A percentile compares a stretch with the other conserved stretches of the same genome.
phyloP scores from a whole-genome alignment of 2,797 vertebrate species.

The Lacerta agilis region DNA sequence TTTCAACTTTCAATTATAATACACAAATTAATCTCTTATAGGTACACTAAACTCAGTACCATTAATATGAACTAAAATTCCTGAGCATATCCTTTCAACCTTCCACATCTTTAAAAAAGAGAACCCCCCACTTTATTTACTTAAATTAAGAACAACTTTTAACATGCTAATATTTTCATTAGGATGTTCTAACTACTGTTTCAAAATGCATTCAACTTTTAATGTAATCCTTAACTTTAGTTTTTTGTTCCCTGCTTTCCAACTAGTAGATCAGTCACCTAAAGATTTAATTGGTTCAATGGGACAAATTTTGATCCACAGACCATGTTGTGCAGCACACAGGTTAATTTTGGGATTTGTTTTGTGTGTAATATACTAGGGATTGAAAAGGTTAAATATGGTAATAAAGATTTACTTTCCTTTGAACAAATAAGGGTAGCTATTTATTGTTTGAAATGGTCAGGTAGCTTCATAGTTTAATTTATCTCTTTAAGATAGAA shows the following conservation, averaged over 20 bases:
- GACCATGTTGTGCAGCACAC: background rate
- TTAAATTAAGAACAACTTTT: background rate
- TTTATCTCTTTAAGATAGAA: background rate
- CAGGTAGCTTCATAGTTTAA: background rate
- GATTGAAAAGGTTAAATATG: background rate
- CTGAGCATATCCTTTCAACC: background rate
- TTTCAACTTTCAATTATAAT: background rate
- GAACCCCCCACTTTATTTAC: too few relatives aligned
- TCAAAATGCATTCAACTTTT: background rate
- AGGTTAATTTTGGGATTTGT: background rate
- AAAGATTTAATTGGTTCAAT: background rate
- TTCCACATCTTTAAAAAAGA: background rate
- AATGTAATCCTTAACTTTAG: background rate
- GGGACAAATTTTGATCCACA: background rate
- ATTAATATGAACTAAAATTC: background rate
- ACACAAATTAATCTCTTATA: background rate
- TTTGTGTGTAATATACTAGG: too few relatives aligned
- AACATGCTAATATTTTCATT: background rate
- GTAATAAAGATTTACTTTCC: background rate
- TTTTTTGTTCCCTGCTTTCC: background rate
- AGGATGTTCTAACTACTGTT: background rate
- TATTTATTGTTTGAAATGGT: background rate
- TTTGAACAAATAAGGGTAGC: background rate
- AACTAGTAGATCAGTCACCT: background rate
- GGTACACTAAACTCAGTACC: background rate